phyloP scores from a whole-genome alignment of 2,888 invertebrate species.

The Eupithecia tripunctaria region DNA sequence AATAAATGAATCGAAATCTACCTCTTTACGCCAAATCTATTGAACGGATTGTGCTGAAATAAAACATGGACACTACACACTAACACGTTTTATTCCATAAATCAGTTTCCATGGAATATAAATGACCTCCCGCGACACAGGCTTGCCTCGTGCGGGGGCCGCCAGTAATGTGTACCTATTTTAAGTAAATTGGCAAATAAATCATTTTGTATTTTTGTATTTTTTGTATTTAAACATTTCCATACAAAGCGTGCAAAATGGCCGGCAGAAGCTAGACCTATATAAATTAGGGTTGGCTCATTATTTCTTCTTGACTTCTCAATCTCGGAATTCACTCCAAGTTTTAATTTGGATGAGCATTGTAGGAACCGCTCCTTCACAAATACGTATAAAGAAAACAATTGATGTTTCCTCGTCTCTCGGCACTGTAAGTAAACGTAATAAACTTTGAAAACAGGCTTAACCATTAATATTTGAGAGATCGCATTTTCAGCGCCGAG shows the following conservation, averaged over 20 bases:
- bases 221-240: not conserved
- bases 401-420: constrained; percentile 1
- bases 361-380: not conserved
- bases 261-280: not conserved
- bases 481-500: constrained; percentile 36
- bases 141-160: too few species aligned
- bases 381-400: constrained; percentile 1
- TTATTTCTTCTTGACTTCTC: not conserved
- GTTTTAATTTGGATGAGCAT: not conserved
- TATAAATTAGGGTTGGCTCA: not conserved
- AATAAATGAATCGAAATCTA: too few species aligned
- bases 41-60: too few species aligned
- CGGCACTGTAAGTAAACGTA: constrained; percentile 22
- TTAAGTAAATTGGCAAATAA: too few species aligned
- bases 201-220: too few species aligned
- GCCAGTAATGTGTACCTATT: too few species aligned
- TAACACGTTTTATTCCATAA: not conserved
- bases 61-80: too few species aligned
- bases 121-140: too few species aligned
- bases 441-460: constrained; percentile 24
- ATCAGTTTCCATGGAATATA: not conserved
- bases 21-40: too few species aligned
- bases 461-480: constrained; percentile 25
- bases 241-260: not conserved
- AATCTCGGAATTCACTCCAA: not conserved